Conservation (phyloP, 2,888 invertebrate species). For the Muscina levida region DNA sequence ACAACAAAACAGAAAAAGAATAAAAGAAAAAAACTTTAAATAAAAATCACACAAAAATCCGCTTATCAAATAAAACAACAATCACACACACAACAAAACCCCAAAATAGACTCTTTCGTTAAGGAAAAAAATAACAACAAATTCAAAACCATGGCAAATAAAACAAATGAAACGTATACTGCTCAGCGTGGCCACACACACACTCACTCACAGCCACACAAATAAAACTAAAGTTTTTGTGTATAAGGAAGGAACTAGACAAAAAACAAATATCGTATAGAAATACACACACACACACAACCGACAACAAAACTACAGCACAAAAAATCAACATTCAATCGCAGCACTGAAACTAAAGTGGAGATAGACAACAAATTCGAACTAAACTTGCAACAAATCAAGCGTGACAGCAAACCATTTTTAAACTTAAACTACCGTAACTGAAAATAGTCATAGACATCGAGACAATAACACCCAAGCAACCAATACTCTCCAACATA, state of each 20-base stretch:
- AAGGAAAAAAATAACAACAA: slow-evolving; percentile 36
- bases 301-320: slow-evolving; percentile 1
- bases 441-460: slow-evolving; percentile 51
- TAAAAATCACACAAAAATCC: slow-evolving; percentile 57
- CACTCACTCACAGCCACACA: too few relatives aligned
- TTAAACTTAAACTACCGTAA: slow-evolving; percentile 66
- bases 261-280: neutral
- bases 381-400: slow-evolving; percentile 64
- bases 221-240: neutral
- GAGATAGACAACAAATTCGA: slow-evolving; percentile 34
- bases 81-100: slow-evolving; percentile 39
- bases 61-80: slow-evolving; percentile 60
- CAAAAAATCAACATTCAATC: too few relatives aligned
- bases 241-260: slow-evolving; percentile 24
- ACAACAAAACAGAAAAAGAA: slow-evolving; percentile 9
- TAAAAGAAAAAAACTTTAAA: slow-evolving; percentile 46
- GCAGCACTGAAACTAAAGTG: neutral
- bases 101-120: slow-evolving; percentile 27
- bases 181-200: too few relatives aligned
- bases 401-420: slow-evolving; percentile 66
- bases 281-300: too few relatives aligned
- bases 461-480: slow-evolving; percentile 6
- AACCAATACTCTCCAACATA: slow-evolving; percentile 5
- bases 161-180: slow-evolving; percentile 17
- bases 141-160: slow-evolving; percentile 32